Evolutionary conservation across 1,140 invertebrate genomes (phyloP).

Genomic region (Nebria ingens): DNA sequence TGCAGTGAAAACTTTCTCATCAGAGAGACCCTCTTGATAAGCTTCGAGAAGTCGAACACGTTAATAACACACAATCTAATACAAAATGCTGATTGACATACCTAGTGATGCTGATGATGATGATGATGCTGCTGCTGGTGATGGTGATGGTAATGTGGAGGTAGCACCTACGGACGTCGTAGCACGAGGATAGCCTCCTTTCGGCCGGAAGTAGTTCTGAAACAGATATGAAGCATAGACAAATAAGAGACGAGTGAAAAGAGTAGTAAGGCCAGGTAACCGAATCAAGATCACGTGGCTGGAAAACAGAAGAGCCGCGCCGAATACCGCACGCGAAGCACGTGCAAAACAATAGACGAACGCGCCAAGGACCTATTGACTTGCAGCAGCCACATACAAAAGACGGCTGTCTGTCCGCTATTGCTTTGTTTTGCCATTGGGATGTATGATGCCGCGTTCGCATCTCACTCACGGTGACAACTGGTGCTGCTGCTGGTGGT

Average conservation of each 20-base stretch:
- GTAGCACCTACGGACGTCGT: constrained; percentile 22
- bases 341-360: constrained; percentile 16
- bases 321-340: constrained; percentile 13
- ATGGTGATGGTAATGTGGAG: too few relatives aligned
- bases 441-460: background rate
- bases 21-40: too few relatives aligned
- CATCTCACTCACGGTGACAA: background rate
- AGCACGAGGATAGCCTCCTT: constrained; percentile 15
- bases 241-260: constrained; percentile 3
- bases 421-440: too few relatives aligned
- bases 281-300: constrained; percentile 15
- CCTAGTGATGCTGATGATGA: background rate
- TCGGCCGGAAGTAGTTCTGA: constrained; percentile 23
- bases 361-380: constrained; percentile 17
- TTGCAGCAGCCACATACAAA: background rate
- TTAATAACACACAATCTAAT: too few relatives aligned
- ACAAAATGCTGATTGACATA: too few relatives aligned
- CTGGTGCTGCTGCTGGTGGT: background rate
- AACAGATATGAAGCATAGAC: constrained; percentile 14
- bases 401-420: background rate
- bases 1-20: too few relatives aligned
- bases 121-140: background rate
- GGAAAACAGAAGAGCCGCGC: constrained; percentile 13
- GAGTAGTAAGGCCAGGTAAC: constrained; percentile 11
- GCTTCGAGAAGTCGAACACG: too few relatives aligned